Evolutionary conservation across 2,888 invertebrate genomes (phyloP).

Genomic region (Nomada fucata): DNA sequence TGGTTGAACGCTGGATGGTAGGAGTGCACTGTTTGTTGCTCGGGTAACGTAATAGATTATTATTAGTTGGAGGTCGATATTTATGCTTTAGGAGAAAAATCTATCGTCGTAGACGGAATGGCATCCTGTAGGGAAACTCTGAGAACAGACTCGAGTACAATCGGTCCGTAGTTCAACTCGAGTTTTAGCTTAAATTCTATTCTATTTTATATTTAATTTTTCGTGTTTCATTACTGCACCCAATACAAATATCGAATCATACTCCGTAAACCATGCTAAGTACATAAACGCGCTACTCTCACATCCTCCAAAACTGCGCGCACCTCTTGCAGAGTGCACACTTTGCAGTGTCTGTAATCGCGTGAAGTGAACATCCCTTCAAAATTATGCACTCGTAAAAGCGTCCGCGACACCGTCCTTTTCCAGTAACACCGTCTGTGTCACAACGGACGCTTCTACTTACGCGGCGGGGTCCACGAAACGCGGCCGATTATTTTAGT

Average conservation of each 20-base stretch:
- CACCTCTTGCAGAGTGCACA: neutral
- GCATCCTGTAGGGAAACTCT: no score
- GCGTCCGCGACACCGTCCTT: conserved; percentile 39
- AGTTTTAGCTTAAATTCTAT: no score
- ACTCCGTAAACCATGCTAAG: neutral
- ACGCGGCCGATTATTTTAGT: conserved; percentile 38
- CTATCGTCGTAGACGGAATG: no score
- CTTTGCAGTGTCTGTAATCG: conserved; percentile 13
- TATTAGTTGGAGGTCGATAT: no score
- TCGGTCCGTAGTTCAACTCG: no score
- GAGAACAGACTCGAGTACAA: no score
- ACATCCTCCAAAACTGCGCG: neutral
- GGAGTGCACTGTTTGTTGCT: no score
- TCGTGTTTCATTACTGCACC: no score
- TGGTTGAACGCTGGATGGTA: no score
- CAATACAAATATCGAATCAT: neutral
- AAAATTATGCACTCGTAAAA: conserved; percentile 46
- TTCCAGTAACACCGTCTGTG: conserved; percentile 24
- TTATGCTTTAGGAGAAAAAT: no score
- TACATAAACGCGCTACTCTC: neutral
- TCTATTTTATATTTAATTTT: no score
- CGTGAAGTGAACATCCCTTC: conserved; percentile 37
- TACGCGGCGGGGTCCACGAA: conserved; percentile 9
- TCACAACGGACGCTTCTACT: conserved; percentile 37
- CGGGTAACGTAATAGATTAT: no score